phyloP scores from a whole-genome alignment of 2,888 invertebrate species.

The Cecidostiba fungosa region DNA sequence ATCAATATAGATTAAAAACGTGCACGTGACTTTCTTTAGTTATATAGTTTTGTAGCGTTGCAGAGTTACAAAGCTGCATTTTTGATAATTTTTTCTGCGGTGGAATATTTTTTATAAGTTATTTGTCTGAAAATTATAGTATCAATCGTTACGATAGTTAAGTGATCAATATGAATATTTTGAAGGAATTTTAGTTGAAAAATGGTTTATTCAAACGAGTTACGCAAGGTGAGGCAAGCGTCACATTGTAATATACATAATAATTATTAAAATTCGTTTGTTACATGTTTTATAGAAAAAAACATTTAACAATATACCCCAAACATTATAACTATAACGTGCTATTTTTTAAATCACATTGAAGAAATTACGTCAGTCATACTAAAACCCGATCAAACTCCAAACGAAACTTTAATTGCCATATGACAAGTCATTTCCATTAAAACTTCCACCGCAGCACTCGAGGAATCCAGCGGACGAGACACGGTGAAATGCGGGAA shows the following conservation, averaged over 20 bases:
- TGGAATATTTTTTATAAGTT: not conserved
- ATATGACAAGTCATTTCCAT: not conserved
- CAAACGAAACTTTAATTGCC: not conserved
- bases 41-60: not conserved
- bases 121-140: too few relatives aligned
- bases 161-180: not conserved
- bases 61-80: not conserved
- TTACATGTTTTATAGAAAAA: too few relatives aligned
- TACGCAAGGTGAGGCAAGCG: not conserved
- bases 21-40: not conserved
- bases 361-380: too few relatives aligned
- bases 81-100: not conserved
- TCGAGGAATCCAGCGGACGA: not conserved
- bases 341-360: not conserved
- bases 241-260: too few relatives aligned
- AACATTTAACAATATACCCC: too few relatives aligned
- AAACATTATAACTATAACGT: too few relatives aligned
- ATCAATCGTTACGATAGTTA: not conserved
- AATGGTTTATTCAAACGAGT: not conserved
- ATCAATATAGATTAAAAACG: not conserved
- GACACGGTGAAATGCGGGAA: not conserved
- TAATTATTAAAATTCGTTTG: too few relatives aligned
- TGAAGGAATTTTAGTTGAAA: not conserved
- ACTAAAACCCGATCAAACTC: not conserved
- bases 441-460: not conserved